Evolutionary conservation across 1,140 invertebrate genomes (phyloP).

Genomic region (Halictus rubicundus): DNA sequence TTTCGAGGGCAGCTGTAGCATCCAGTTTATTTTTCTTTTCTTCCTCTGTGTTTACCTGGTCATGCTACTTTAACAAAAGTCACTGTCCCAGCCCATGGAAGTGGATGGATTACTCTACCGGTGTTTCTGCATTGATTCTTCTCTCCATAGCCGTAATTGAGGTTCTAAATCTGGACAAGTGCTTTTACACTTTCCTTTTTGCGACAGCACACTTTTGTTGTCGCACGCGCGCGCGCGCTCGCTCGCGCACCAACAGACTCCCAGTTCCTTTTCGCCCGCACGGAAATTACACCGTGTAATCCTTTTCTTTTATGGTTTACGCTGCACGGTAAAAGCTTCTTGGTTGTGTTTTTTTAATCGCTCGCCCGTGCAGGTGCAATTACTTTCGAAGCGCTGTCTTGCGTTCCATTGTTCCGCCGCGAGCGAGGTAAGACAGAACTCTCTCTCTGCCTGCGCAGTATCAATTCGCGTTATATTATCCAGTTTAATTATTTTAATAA

Average conservation of each 20-base stretch:
- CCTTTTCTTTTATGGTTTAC: slow-evolving; percentile 38
- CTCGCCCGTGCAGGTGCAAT: not conserved
- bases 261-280: slow-evolving; percentile 12
- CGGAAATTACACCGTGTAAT: slow-evolving; percentile 41
- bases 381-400: not conserved
- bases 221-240: not conserved
- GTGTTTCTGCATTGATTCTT: slow-evolving; percentile 48
- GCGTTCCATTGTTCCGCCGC: not conserved
- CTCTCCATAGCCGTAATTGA: slow-evolving; percentile 45
- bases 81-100: slow-evolving; percentile 32
- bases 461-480: too few species aligned
- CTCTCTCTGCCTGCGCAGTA: not conserved
- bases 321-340: slow-evolving; percentile 38
- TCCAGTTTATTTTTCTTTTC: slow-evolving; percentile 25
- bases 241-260: slow-evolving; percentile 12
- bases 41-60: slow-evolving; percentile 21
- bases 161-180: slow-evolving; percentile 42
- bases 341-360: slow-evolving; percentile 41
- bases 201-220: slow-evolving; percentile 28
- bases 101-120: slow-evolving; percentile 41
- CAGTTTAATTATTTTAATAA: too few species aligned
- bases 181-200: slow-evolving; percentile 32
- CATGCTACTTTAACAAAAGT: slow-evolving; percentile 42
- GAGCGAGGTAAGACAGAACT: not conserved
- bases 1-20: not conserved